Evolutionary conservation across 23 tunicate species (phyloP), one percentile per base, ranked within the genome.

Genomic region (Trididemnum miniatum): DNA sequence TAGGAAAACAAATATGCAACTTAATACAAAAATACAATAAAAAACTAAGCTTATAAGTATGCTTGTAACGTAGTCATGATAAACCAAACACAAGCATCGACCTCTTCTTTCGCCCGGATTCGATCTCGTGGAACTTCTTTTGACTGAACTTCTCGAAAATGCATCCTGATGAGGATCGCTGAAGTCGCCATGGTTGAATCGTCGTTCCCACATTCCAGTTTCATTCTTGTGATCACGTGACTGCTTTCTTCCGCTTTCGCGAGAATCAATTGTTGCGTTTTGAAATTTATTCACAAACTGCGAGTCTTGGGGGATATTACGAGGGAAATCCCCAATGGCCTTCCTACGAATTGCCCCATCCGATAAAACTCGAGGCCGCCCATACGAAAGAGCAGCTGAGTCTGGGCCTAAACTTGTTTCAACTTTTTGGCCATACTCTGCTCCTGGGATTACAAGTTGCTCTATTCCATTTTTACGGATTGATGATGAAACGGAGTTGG

Each of bases 111-210:
- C 84, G 29, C 88, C 84, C 1, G 94, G 94, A 69, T 83, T 92
- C n/a, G 97, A 92, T 24, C 97, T 80, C 20, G 92, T 92, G 23
- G 97, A 92, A 0, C 84, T 81, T 27, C 97, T 51, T 22, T 57
- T 62, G 51, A 12, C 71, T 26, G 59, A 35, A 35, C 84, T 81
- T 49, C 97, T 80, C 51, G 59, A 72, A 33, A 92, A 84, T 0
- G 81, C 79, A 60, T 80, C 78, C 59, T 86, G 80, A 74, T 83
- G 25, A n/a, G 67, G 22, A n/a, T 62, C 22, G 29, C 15, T 62
- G 22, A 62, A 62, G 15, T 26, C 67, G 67, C 29, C 26, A 12
- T 62, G 27, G 26, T 20, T 20, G 22, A 44, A 15, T 44, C 54
- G 12, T 9, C 54, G 12, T 44, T 44, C 54, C 9, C 9, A 44